These are phyloP conservation scores for Alloplasta piceator DNA, from an alignment of 2,888 invertebrate genomes.

Conservation along the genomic window DNA sequence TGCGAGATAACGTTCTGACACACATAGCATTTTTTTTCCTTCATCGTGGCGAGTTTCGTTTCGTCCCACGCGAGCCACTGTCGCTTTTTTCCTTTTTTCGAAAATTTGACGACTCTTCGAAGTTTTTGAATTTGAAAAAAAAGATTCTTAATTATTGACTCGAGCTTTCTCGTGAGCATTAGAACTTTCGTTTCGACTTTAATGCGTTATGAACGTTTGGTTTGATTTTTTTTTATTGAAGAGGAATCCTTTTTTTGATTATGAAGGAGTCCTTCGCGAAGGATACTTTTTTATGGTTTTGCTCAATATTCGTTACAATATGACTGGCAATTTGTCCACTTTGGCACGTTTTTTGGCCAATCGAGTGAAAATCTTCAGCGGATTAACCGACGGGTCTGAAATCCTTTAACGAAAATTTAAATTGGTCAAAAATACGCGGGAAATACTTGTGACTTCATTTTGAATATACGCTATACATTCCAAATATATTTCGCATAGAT, in stretches of 20 bases:
- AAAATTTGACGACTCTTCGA: not conserved
- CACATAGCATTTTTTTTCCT: constrained; percentile 8
- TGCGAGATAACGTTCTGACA: constrained; percentile 42
- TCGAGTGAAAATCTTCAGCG: too few species aligned
- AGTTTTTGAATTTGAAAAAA: not conserved
- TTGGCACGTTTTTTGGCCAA: constrained; percentile 62
- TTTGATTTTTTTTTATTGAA: constrained; percentile 11
- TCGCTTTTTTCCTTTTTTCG: too few species aligned
- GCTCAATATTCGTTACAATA: too few species aligned
- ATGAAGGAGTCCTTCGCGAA: too few species aligned
- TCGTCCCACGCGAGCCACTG: constrained; percentile 32
- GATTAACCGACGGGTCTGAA: too few species aligned
- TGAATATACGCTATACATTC: too few species aligned
- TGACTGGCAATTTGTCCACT: constrained; percentile 51
- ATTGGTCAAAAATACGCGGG: not conserved
- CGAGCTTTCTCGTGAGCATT: too few species aligned
- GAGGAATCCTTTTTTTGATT: not conserved
- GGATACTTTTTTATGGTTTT: too few species aligned
- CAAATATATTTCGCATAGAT: too few species aligned
- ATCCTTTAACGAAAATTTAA: too few species aligned
- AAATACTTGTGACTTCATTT: not conserved
- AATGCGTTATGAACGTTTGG: not conserved
- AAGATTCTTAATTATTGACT: not conserved
- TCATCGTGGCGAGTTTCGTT: constrained; percentile 5
- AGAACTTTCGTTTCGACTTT: too few species aligned